Base-by-base conservation (phyloP, 2,888 invertebrate genomes). In the Dasypogon diadema region DNA sequence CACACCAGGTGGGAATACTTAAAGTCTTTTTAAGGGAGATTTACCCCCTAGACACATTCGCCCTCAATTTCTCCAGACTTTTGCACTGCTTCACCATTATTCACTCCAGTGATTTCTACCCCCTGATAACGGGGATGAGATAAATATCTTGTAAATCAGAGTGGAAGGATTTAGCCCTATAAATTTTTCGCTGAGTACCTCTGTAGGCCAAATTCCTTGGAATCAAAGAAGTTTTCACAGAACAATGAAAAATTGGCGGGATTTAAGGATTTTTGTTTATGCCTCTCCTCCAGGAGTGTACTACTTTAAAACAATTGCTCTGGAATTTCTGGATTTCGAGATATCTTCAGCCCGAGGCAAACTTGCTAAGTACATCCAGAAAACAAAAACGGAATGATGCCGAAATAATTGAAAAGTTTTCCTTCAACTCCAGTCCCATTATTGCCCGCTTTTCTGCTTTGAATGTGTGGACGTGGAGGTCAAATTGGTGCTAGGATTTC, bases 161-260 rank as follows among this genome's bases (percentile, higher is more conserved):
- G 18, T 34, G n/a, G 70, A 70, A 34, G 34, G 70, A 54, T 22
- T 63, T 34, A 30, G 46, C 24, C 34, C 30, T 70, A 54, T 37
- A 70, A 70, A 70, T 70, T 70, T 51, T 65, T 46, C 46, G 65
- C 65, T 30, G 70, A 70, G 70, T 54, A 30, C 54, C 30, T 26
- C 22, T 70, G 21, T 70, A 54, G 70, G 70, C 54, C 65, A 8
- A 54, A 70, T 54, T 70, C 54, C 26, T 54, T 37, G 16, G 14
- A 70, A 70, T 54, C 34, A 54, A 54, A 54, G 54, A 48, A 68
- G 46, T 54, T 54, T 54, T 54, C n/a, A 24, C 4, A 70, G 46
- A 46, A 65, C 65, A 65, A 65, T 65, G 65, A 48, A 65, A 65
- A 65, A 65, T 65, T 46, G 65, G 65, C 22, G 24, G 46, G 65